phyloP scores from a whole-genome alignment of 2,113 vertebrate species.

The Pluvialis apricaria region DNA sequence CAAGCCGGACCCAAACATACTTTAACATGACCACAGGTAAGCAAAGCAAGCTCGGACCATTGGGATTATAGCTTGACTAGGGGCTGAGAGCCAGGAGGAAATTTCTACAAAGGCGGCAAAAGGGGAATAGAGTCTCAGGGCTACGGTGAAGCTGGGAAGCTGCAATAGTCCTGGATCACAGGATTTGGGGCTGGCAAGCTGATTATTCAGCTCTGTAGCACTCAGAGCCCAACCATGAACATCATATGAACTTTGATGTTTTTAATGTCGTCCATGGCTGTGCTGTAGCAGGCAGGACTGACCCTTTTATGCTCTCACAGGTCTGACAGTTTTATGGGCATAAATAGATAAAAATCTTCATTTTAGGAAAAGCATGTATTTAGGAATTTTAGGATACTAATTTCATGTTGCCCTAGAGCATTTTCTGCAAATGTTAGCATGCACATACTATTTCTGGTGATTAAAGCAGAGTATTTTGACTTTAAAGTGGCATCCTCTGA shows the following conservation, averaged over 20 bases:
- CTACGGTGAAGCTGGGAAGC: background rate
- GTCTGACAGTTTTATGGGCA: constrained; percentile 24
- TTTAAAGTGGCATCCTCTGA: constrained; percentile 67
- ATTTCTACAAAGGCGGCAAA: background rate
- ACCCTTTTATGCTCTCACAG: constrained; percentile 22
- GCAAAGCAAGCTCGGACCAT: background rate
- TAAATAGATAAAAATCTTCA: constrained; percentile 63
- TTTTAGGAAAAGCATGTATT: constrained; percentile 68
- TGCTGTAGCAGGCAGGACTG: background rate
- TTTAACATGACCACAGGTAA: background rate
- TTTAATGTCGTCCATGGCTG: background rate
- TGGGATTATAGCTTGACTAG: background rate
- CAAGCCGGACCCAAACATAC: background rate
- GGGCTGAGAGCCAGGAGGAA: background rate
- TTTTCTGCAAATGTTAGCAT: constrained; percentile 73
- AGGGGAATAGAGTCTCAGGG: background rate
- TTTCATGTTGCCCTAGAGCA: constrained; percentile 52
- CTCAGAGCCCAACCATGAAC: background rate
- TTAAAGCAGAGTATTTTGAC: constrained; percentile 50
- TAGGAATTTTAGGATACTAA: constrained; percentile 48
- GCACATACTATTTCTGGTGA: constrained; percentile 26
- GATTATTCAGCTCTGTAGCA: background rate
- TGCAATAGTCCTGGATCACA: background rate
- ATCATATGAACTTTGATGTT: constrained; percentile 19
- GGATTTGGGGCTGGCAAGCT: background rate